phyloP scores from a whole-genome alignment of 2,797 vertebrate species.

The Rhinogobio ventralis region DNA sequence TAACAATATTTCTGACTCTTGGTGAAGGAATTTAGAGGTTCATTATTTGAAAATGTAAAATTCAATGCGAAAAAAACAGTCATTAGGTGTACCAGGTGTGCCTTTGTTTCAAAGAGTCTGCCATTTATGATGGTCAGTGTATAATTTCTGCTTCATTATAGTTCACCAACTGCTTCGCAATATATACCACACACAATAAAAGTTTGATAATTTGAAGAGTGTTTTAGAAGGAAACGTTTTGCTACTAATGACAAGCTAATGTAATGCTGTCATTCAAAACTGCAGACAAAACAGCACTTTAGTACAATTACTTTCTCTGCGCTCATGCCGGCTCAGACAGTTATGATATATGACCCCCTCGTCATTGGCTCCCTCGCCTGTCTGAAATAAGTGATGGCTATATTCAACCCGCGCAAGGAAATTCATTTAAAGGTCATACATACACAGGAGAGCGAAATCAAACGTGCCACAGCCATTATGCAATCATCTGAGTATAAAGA shows the following conservation, averaged over 20 bases:
- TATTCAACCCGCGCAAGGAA: conserved; percentile 6
- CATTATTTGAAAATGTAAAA: background rate
- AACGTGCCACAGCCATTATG: conserved; percentile 34
- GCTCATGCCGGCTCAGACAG: conserved; percentile 9
- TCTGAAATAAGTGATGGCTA: conserved; percentile 42
- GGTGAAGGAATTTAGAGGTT: background rate
- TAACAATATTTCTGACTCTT: background rate
- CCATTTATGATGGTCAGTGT: background rate
- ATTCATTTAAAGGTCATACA: conserved; percentile 47
- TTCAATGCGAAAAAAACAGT: background rate
- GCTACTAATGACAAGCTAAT: conserved; percentile 20
- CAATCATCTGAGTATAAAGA: conserved; percentile 34
- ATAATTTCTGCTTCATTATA: background rate
- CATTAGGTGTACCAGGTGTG: background rate
- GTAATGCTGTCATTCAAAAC: conserved; percentile 30
- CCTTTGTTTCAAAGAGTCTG: background rate
- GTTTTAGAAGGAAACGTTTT: background rate
- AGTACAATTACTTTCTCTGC: conserved; percentile 28
- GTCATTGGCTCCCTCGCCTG: conserved; percentile 26
- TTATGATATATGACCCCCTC: conserved; percentile 39
- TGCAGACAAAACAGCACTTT: conserved; percentile 37
- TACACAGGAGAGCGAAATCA: conserved; percentile 39
- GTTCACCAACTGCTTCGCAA: background rate
- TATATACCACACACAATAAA: background rate
- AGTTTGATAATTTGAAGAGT: background rate